phyloP scores from a whole-genome alignment of 2,113 vertebrate species.

The Tychaedon coryphoeus region DNA sequence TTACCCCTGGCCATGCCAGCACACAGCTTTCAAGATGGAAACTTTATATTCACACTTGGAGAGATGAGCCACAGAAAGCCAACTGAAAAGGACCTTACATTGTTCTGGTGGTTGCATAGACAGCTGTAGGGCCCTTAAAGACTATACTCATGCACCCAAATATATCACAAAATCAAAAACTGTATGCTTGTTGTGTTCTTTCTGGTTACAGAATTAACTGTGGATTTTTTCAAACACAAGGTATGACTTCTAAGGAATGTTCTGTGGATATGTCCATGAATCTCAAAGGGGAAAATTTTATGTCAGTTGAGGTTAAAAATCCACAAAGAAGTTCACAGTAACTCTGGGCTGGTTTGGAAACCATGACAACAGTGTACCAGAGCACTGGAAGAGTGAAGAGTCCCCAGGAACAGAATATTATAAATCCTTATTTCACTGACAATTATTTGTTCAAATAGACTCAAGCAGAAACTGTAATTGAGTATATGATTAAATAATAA shows the following conservation, averaged over 20 bases:
- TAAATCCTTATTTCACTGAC: neutral
- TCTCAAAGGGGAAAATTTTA: neutral
- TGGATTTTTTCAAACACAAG: neutral
- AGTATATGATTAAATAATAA: neutral
- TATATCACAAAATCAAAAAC: neutral
- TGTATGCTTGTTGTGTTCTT: neutral
- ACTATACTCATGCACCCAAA: too few relatives aligned
- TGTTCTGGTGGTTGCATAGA: neutral
- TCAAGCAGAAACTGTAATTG: neutral
- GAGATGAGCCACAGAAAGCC: neutral
- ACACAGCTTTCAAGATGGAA: neutral
- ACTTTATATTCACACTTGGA: neutral
- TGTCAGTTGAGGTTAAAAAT: neutral
- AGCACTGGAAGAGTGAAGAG: neutral
- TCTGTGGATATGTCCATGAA: neutral
- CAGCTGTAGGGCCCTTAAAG: neutral
- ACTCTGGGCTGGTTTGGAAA: neutral
- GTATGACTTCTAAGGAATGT: neutral
- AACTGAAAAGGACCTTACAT: neutral
- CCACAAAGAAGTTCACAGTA: neutral
- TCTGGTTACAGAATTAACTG: neutral
- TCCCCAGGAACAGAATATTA: neutral
- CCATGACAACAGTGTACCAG: neutral
- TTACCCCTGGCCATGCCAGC: neutral
- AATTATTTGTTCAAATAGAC: constrained; percentile 9